Base-by-base conservation (phyloP, 2,113 vertebrate species). In the Crocuta crocuta region DNA sequence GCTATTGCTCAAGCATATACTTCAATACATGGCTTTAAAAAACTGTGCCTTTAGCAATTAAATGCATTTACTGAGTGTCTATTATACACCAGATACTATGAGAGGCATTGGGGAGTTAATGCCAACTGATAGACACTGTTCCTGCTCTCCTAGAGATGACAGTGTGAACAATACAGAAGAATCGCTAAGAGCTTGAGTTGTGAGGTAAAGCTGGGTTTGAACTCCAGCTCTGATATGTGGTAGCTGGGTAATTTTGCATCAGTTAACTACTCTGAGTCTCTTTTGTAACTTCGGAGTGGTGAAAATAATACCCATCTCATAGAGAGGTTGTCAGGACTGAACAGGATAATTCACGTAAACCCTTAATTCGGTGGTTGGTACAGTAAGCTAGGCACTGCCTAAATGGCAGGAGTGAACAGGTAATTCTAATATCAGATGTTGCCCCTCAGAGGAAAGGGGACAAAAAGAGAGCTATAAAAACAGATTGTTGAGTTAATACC, bases 241-340 rank as follows among this genome's bases (percentile, higher is more conserved):
- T 95, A 79, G 58, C 45, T 94, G 33, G 70, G 43, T 58, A 87
- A 78, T 24, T 85, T 80, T 94, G 16, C 26, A n/a, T 78, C 84
- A 53, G 23, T 90, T 96, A 95, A 92, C n/a, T 94, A 86, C 53
- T 95, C 39, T 89, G 53, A 91, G 39, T 33, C 76, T 94, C 68
- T 86, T 95, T 93, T 95, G 33, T 71, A 95, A 97, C 91, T 93
- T 65, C 35, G 94, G n/a, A 89, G 89, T 96, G 73, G 43, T 81
- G 48, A 94, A 91, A 94, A 82, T 45, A 79, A 74, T 81, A 55
- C 39, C 39, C 33, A 93, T 80, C 39, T 93, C 74, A 58, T 24
- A 91, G 68, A 89, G 28, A 63, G 9, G 6, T 73, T 92, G 2
- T 97, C 43, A 94, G 65, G 55, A 84, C 35, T 48, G 45, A 94